Evolutionary conservation across 2,797 vertebrate genomes (phyloP), one percentile per base, ranked within the genome.

Genomic region (Gadopsis bispinosus): DNA sequence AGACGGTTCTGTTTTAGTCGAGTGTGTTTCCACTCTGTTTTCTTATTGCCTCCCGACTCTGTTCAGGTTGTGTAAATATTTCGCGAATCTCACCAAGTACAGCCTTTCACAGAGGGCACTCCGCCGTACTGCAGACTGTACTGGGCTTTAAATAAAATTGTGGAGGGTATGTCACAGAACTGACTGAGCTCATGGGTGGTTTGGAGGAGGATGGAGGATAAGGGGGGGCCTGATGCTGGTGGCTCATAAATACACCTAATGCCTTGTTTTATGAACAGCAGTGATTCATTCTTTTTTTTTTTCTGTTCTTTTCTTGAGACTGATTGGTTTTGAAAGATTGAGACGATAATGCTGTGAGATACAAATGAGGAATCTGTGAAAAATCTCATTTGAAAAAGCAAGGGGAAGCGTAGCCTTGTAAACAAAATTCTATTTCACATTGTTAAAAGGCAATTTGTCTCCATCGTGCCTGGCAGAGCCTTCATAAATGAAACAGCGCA

Each of bases 371-470:
- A 83, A 87, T 87, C 91, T 87, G 89, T 88, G 92, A 95, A 91
- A 94, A 95, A 95, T 93, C 94, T 94, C 90, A 95, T 96, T 95
- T 93, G 91, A 93, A 93, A 92, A 92, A 90, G 87, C 85, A 89
- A 89, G 79, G 83, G 89, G 90, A 93, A 92, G 91, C 67, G 67
- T 79, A 91, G 94, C 88, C 90, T 93, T 93, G 95, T 95, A 95
- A 95, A 96, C 93, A 95, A 94, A 95, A 95, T 95, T 95, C 95
- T 94, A 95, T 95, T 95, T 94, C 93, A 92, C 93, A 93, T 95
- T 95, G 94, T 95, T 95, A 95, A 95, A 95, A 95, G 94, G 93
- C 94, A 92, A 96, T 96, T 95, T 95, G 94, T 96, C 94, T 95
- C 93, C 92, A 94, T 95, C 85, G 86, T 77, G 88, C 86, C 91